Evolutionary conservation across 2,113 vertebrate genomes (phyloP), one percentile per base, ranked within the genome.

Genomic region (Gadus macrocephalus): DNA sequence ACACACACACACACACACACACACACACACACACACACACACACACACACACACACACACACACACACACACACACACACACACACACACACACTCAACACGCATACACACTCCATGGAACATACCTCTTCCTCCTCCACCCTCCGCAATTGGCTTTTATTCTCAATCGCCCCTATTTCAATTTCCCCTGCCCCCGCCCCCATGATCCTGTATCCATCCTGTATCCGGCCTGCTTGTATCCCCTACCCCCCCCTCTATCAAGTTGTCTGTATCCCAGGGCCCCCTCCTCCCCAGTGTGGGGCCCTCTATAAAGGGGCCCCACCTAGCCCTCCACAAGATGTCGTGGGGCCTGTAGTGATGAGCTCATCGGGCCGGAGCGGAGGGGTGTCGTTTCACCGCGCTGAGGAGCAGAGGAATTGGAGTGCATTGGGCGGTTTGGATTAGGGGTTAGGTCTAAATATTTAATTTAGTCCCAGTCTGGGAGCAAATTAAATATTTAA

Each of bases 91-190:
- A 14, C 42, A 12, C 42, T 14, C 12, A 7, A 49, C 42, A 35
- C 42, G 12, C 12, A 14, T 2, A 49, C 42, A 4, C 42, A 49
- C 42, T 2, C 42, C 31, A 35, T 35, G 31, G 12, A 11, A 49
- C 42, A 49, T 49, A 49, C 42, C 42, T 49, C 42, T 11, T 49
- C 42, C 42, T 12, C 42, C 42, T 2, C 42, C 42, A 49, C 42
- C 42, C 42, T 11, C 42, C 42, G 12, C 42, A 58, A 58, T 58
- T 58, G n/a, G 55, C 5, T 17, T n/a, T 58, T 58, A 17, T 76
- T 71, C 76, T 77, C 76, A 62, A 62, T 81, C 2, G 66, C 67
- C 72, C 82, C 83, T 78, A 77, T 81, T 81, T 83, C 42, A 75
- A 68, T 75, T 78, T 69, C 67, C 55, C 38, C 69, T 70, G 68